Evolutionary conservation across 2,888 invertebrate genomes (phyloP), one percentile per base, ranked within the genome.

Genomic region (Hecatera dysodea): DNA sequence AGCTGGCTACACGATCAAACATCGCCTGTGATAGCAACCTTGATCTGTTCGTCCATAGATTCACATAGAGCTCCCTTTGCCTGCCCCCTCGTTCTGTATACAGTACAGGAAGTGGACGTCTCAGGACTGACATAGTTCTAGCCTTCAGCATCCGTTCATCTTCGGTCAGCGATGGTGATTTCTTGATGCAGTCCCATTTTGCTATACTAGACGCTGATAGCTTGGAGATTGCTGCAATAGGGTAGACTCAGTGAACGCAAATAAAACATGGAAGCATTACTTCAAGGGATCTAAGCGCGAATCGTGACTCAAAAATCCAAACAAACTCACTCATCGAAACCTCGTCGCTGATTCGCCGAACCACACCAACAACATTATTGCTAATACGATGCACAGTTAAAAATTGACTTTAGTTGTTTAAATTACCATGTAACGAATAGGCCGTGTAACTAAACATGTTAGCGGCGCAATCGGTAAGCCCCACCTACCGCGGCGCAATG

Each of bases 151-250:
- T 15, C 9, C 1, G 3, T 22, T 36, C 52, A 0, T 22, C 22
- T 17, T 36, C 17, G 1, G 15, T 9, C 8, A 0, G 12, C 0
- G 46, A 7, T 42, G 33, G 33, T 1, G 46, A 9, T 2, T 17
- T 55, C 27, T 55, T 36, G n/a, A 29, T 0, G 8, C 36, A 11
- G 8, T 72, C 55, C 5, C 36, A 15, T 12, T 27, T 19, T 15
- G 72, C 17, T 6, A 27, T 19, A 9, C 11, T 24, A 0, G 52
- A 52, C 5, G 52, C 27, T 12, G 42, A 11, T 4, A 76, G 9
- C 12, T 69, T 70, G 2, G 24, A 24, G 36, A 12, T 77, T 11
- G 46, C 72, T 72, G 72, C 19, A 76, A 36, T n/a, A 39, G 3
- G 15, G 12, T 12, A 15, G 36, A 36, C 12, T 12, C 15, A 12